Evolutionary conservation across 2,113 vertebrate species (phyloP).

Genomic region (Petromus typicus): DNA sequence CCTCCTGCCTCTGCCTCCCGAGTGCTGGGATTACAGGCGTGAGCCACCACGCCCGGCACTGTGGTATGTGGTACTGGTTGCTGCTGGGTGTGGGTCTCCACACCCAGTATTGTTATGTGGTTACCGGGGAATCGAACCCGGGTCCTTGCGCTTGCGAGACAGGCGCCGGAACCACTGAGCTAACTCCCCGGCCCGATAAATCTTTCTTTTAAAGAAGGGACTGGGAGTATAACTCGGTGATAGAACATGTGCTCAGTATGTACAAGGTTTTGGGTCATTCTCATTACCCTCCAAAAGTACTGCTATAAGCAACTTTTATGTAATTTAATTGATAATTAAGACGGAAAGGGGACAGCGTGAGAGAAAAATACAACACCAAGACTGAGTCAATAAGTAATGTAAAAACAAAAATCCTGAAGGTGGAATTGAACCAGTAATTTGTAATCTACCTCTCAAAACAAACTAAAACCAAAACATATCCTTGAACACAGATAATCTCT

Average conservation of each 20-base stretch:
- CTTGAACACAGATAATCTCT: neutral
- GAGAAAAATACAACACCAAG: neutral
- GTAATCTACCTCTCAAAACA: constrained; percentile 13
- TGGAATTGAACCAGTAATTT: neutral
- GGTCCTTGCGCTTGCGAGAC: too few relatives aligned
- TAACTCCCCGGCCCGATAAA: too few relatives aligned
- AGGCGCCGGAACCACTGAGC: too few relatives aligned
- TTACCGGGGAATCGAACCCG: too few relatives aligned
- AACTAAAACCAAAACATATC: neutral
- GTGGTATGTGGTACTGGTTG: too few relatives aligned
- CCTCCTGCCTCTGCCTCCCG: too few relatives aligned
- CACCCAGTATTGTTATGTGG: too few relatives aligned
- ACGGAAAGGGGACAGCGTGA: neutral
- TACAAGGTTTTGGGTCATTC: too few relatives aligned
- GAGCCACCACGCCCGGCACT: too few relatives aligned
- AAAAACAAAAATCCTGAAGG: neutral
- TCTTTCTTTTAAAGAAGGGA: neutral
- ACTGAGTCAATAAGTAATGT: neutral
- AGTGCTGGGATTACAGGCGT: too few relatives aligned
- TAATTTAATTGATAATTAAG: neutral
- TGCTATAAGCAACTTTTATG: neutral
- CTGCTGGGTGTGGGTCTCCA: too few relatives aligned
- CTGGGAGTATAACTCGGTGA: neutral
- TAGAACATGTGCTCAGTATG: neutral
- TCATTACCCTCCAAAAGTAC: neutral